phyloP scores from a whole-genome alignment of 2,797 vertebrate genomes.

The Tokudaia tokunoshimensis region DNA sequence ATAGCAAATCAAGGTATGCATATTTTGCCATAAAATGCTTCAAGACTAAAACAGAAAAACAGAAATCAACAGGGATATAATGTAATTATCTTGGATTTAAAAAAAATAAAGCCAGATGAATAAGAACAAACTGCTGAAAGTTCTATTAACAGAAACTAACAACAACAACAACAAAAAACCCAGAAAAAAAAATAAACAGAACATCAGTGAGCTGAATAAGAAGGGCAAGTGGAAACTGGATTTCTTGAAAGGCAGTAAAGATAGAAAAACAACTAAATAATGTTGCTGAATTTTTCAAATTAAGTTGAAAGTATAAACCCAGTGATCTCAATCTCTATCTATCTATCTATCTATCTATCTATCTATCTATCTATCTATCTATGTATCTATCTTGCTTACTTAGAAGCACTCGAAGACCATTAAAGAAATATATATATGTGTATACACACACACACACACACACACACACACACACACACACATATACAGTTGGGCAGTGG shows the following conservation, averaged over 20 bases:
- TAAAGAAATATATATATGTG: too few species aligned
- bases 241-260: neutral
- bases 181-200: neutral
- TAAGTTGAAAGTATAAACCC: neutral
- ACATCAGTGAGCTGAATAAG: neutral
- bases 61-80: neutral
- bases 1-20: neutral
- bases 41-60: neutral
- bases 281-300: neutral
- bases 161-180: neutral
- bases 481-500: too few species aligned
- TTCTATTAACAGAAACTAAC: neutral
- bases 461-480: too few species aligned
- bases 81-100: neutral
- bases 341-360: neutral
- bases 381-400: neutral
- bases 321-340: neutral
- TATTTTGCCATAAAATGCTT: neutral
- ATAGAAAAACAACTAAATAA: neutral
- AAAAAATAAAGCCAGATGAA: neutral
- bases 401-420: neutral
- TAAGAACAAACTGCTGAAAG: neutral
- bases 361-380: neutral
- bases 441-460: too few species aligned
- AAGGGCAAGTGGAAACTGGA: neutral